Evolutionary conservation across 2,113 vertebrate species (phyloP).

Genomic region (Penelope pileata): DNA sequence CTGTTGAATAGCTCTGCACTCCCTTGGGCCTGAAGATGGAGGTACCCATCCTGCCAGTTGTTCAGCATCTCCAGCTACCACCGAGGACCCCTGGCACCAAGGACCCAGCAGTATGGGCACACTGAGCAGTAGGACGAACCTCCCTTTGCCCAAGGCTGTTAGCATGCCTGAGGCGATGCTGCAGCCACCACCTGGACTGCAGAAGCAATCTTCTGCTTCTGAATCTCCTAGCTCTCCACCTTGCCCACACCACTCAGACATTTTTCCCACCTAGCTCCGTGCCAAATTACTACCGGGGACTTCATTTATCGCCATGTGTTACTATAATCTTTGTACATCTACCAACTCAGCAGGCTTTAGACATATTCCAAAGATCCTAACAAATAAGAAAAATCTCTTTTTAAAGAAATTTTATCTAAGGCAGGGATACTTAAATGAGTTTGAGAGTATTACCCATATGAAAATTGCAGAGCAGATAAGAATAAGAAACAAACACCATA

Average conservation of each 20-base stretch:
- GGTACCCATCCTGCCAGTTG: not conserved
- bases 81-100: not conserved
- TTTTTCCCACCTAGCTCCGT: not conserved
- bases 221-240: not conserved
- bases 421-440: not conserved
- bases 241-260: not conserved
- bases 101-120: not conserved
- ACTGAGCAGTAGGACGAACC: not conserved
- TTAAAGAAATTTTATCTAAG: not conserved
- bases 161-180: accelerated
- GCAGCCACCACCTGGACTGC: not conserved
- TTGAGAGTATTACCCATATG: not conserved
- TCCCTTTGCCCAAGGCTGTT: not conserved
- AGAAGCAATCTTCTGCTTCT: not conserved
- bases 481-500: not conserved
- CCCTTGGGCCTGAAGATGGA: not conserved
- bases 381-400: not conserved
- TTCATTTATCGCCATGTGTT: not conserved
- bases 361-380: not conserved
- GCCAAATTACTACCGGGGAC: not conserved
- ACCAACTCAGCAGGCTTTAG: not conserved
- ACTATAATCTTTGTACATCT: not conserved
- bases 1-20: not conserved
- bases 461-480: not conserved
- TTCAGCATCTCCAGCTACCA: not conserved